Conservation (phyloP, 2,888 invertebrate species). For the Magallana nippona region DNA sequence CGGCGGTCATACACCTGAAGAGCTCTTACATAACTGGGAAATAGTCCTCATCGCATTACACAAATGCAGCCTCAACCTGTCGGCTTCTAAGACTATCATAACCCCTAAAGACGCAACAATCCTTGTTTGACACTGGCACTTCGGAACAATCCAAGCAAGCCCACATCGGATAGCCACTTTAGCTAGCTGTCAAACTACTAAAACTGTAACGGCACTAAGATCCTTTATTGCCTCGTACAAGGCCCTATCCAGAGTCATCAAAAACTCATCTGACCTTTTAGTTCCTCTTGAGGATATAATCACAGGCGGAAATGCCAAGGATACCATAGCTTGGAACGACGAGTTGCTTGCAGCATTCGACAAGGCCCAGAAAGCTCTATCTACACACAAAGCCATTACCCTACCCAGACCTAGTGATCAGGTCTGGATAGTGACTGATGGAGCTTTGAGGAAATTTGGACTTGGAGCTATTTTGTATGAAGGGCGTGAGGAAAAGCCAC, state of each 20-base stretch:
- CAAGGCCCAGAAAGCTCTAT: too few relatives aligned
- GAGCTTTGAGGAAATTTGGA: constrained; percentile 46
- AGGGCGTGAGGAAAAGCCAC: constrained; percentile 47
- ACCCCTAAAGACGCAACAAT: constrained; percentile 50
- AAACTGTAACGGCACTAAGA: constrained; percentile 47
- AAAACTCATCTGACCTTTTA: constrained; percentile 43
- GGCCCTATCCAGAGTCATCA: constrained; percentile 51
- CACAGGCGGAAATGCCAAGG: constrained; percentile 50
- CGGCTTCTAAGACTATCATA: constrained; percentile 54
- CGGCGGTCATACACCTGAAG: constrained; percentile 52
- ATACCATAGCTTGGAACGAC: constrained; percentile 53
- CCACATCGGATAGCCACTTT: constrained; percentile 51
- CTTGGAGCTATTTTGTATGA: constrained; percentile 58
- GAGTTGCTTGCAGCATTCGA: constrained; percentile 42
- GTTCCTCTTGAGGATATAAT: constrained; percentile 50
- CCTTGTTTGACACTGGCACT: constrained; percentile 54
- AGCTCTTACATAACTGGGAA: constrained; percentile 50
- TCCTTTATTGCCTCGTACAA: constrained; percentile 58
- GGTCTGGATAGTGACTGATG: constrained; percentile 56
- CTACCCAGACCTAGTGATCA: constrained; percentile 51
- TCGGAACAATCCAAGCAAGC: constrained; percentile 44
- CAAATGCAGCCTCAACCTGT: constrained; percentile 46
- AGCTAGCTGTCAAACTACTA: constrained; percentile 48
- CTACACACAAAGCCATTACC: background rate
- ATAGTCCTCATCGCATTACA: constrained; percentile 52